Evolutionary conservation across 2,113 vertebrate species (phyloP).

Genomic region (Xiphias gladius): DNA sequence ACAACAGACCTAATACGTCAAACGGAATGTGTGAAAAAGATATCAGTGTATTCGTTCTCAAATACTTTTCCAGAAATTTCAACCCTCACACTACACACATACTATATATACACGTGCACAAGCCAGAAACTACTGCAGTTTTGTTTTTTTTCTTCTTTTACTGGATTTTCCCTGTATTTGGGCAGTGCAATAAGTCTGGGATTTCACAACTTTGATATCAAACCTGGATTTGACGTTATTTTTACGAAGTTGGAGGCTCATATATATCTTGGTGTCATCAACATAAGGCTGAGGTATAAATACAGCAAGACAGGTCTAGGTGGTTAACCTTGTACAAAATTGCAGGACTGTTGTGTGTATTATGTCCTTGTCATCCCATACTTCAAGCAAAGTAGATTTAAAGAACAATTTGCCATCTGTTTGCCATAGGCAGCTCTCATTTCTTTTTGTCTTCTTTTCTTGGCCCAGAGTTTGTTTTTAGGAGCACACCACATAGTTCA

Average conservation of each 20-base stretch:
- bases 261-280: neutral
- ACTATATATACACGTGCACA: neutral
- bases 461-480: too few species aligned
- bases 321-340: neutral
- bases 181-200: neutral
- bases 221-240: neutral
- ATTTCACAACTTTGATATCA: neutral
- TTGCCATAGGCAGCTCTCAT: neutral
- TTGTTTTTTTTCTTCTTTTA: neutral
- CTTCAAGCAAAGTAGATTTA: too few species aligned
- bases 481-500: too few species aligned
- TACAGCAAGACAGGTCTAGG: neutral
- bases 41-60: neutral
- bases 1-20: slow-evolving; percentile 9
- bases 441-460: too few species aligned
- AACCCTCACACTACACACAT: slow-evolving; percentile 4
- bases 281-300: neutral
- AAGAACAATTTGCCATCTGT: neutral
- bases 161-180: neutral
- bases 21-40: slow-evolving; percentile 4
- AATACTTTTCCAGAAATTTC: slow-evolving; percentile 37
- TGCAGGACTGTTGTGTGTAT: neutral
- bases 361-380: neutral
- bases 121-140: neutral
- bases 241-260: too few species aligned